These are phyloP conservation scores for Chironomus tentans DNA, from an alignment of 2,888 invertebrate species.

Conservation along the genomic window DNA sequence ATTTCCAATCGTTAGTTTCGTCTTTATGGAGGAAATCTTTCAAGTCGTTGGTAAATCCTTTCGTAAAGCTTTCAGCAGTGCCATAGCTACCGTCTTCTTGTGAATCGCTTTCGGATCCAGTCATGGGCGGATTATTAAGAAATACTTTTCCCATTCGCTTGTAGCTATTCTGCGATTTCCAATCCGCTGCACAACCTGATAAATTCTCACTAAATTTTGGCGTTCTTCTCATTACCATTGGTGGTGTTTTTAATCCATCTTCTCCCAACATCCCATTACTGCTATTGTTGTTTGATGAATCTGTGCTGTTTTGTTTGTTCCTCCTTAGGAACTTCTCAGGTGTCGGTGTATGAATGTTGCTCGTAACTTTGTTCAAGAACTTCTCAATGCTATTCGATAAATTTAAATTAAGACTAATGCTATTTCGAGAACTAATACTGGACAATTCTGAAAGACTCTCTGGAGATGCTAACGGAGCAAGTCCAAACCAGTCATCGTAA, in stretches of 20 bases:
- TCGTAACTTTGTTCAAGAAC: slow-evolving; percentile 36
- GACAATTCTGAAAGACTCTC: slow-evolving; percentile 76
- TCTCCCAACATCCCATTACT: slow-evolving; percentile 15
- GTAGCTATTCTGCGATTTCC: slow-evolving; percentile 48
- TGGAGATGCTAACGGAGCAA: slow-evolving; percentile 72
- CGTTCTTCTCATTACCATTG: slow-evolving; percentile 53
- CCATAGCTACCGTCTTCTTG: slow-evolving; percentile 46
- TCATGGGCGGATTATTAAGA: slow-evolving; percentile 40
- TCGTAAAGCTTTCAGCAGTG: slow-evolving; percentile 42
- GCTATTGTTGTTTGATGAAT: background rate
- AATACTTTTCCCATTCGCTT: slow-evolving; percentile 47
- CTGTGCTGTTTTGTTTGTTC: no score
- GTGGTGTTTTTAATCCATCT: slow-evolving; percentile 46
- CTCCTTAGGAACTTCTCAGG: background rate
- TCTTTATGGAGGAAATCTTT: slow-evolving; percentile 30
- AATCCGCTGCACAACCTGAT: slow-evolving; percentile 57
- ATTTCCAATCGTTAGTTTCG: slow-evolving; percentile 43
- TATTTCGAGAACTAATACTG: slow-evolving; percentile 61
- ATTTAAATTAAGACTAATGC: slow-evolving; percentile 43
- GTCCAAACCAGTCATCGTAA: slow-evolving; percentile 56
- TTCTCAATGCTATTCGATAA: slow-evolving; percentile 38
- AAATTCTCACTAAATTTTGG: slow-evolving; percentile 57
- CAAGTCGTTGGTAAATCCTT: slow-evolving; percentile 33
- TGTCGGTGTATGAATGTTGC: slow-evolving; percentile 30
- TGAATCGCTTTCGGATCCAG: slow-evolving; percentile 33